Percentiles rank a stretch among this genome's conserved stretches.
These are phyloP conservation scores for Stramonita haemastoma DNA, from an alignment of 2,888 invertebrate species.

Conservation along the genomic window DNA sequence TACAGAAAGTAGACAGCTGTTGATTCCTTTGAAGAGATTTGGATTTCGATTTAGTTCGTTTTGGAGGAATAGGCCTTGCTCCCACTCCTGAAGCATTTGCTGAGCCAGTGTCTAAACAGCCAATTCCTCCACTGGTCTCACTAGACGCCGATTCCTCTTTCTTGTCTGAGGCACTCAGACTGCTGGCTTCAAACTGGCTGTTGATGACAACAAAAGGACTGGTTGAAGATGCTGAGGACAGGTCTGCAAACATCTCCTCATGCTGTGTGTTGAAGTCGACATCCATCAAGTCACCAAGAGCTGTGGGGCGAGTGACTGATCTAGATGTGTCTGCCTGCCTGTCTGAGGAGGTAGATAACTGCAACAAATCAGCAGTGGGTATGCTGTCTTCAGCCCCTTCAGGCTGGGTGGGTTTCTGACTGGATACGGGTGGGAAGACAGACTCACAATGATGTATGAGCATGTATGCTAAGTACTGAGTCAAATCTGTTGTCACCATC, in stretches of 20 bases:
- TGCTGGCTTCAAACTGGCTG: constrained; percentile 21
- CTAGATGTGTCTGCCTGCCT: neutral
- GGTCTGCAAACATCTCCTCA: constrained; percentile 4
- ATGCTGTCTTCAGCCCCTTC: neutral
- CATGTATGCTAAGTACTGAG: constrained; percentile 71
- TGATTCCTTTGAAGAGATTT: constrained; percentile 22
- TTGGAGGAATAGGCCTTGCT: constrained; percentile 43
- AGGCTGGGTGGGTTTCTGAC: neutral
- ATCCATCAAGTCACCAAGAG: constrained; percentile 43
- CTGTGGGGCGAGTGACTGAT: neutral
- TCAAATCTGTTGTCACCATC: constrained; percentile 73
- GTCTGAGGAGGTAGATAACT: constrained; percentile 39
- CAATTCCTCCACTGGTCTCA: constrained; percentile 30
- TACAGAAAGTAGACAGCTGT: neutral
- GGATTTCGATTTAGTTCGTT: constrained; percentile 48
- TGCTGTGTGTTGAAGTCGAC: constrained; percentile 29
- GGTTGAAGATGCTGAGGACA: neutral
- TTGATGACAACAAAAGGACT: neutral
- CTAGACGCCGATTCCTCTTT: constrained; percentile 25
- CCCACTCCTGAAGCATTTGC: neutral
- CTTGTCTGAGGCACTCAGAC: neutral
- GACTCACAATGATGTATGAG: constrained; percentile 68
- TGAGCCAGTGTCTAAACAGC: neutral
- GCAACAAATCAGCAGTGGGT: constrained; percentile 49
- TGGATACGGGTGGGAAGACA: constrained; percentile 47